Conservation (phyloP, 2,113 vertebrate genomes). For the Limnothrissa miodon region DNA sequence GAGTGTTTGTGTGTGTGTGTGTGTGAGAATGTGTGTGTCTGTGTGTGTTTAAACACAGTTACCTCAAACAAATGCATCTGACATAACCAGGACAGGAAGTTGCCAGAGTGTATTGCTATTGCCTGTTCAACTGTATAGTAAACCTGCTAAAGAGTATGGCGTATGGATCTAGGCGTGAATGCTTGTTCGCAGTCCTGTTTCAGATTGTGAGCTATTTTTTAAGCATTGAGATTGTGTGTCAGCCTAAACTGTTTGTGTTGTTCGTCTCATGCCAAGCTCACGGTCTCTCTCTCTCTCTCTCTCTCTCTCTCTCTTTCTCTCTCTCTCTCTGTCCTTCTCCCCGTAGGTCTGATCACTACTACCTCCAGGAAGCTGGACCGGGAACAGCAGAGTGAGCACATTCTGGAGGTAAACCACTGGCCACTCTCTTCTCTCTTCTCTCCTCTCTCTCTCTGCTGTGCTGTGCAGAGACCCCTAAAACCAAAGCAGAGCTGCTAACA, state of each 20-base stretch:
- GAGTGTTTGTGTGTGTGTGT: conserved; percentile 6
- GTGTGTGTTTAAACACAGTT: neutral
- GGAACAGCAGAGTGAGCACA: conserved; percentile 93
- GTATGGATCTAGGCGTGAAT: no score
- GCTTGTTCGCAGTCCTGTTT: no score
- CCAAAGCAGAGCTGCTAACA: neutral
- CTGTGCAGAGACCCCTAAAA: neutral
- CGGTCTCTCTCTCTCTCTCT: neutral
- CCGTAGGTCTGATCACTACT: conserved; percentile 87
- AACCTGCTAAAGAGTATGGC: neutral
- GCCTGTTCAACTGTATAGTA: neutral
- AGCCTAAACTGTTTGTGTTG: neutral
- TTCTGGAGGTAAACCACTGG: conserved; percentile 83
- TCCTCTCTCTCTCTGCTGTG: neutral
- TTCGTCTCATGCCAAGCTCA: neutral
- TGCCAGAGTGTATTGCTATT: neutral
- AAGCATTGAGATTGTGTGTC: neutral
- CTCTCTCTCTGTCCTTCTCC: conserved; percentile 33
- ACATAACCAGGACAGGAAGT: neutral
- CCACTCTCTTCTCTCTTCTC: neutral
- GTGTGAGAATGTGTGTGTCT: neutral
- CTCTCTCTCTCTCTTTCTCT: neutral
- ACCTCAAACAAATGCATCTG: neutral
- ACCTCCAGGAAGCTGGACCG: conserved; percentile 92
- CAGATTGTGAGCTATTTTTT: neutral